Evolutionary conservation across 2,888 invertebrate species (phyloP).

Genomic region (Chaetoderma sp.): DNA sequence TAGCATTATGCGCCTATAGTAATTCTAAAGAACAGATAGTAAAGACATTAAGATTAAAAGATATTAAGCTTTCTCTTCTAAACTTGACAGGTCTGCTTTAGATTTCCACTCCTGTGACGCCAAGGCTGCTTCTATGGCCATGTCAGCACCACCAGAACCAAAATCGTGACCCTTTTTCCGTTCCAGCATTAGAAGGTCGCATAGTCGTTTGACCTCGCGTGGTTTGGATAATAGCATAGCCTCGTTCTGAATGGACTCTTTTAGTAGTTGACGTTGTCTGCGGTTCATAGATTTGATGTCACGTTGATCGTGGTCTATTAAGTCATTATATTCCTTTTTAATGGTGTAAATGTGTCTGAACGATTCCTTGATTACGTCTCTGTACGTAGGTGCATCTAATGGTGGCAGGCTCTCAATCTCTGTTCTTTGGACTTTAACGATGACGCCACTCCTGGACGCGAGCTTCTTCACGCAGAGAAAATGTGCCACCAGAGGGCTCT

Average conservation of each 20-base stretch:
- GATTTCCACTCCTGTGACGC: slow-evolving; percentile 36
- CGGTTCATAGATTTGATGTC: slow-evolving; percentile 44
- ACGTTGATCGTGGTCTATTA: slow-evolving; percentile 44
- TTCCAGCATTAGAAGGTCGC: slow-evolving; percentile 64
- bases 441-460: slow-evolving; percentile 48
- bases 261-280: slow-evolving; percentile 40
- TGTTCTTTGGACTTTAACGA: slow-evolving; percentile 54
- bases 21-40: too few species aligned
- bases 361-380: slow-evolving; percentile 57
- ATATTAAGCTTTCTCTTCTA: too few species aligned
- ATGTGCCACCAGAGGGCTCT: slow-evolving; percentile 66
- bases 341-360: slow-evolving; percentile 53
- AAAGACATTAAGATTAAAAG: too few species aligned
- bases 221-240: slow-evolving; percentile 54
- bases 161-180: slow-evolving; percentile 61
- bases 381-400: slow-evolving; percentile 64
- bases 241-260: slow-evolving; percentile 48
- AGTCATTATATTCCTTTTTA: slow-evolving; percentile 56
- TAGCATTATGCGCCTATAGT: too few species aligned
- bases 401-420: slow-evolving; percentile 62
- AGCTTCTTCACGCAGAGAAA: slow-evolving; percentile 58
- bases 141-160: slow-evolving; percentile 52
- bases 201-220: slow-evolving; percentile 60
- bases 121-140: slow-evolving; percentile 58
- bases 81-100: too few species aligned